Percentiles rank a stretch among this genome's conserved stretches.
Conservation (phyloP, 1,140 invertebrate genomes). For the Trissolcus basalis region DNA sequence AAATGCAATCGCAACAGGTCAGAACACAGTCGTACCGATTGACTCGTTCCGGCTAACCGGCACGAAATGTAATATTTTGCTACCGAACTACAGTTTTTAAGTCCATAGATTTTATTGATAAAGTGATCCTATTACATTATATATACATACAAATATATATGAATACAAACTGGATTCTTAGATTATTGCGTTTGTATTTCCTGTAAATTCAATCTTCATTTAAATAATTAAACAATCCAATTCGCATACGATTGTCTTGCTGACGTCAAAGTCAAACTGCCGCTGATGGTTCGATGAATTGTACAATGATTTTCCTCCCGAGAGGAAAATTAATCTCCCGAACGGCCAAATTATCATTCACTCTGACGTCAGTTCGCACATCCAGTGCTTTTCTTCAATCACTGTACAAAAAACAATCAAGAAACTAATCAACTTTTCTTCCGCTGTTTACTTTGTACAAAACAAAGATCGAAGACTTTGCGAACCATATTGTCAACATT, state of each 20-base stretch:
- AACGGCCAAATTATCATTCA: neutral
- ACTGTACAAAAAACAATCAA: conserved; percentile 25
- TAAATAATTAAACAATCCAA: conserved; percentile 8
- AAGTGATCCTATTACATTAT: conserved; percentile 59
- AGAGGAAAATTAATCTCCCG: neutral
- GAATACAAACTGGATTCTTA: conserved; percentile 44
- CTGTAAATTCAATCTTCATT: conserved; percentile 51
- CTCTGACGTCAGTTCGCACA: conserved; percentile 14
- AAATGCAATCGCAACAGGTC: conserved; percentile 9
- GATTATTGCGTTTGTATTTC: conserved; percentile 54
- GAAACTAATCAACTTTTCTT: conserved; percentile 19
- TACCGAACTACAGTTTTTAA: conserved; percentile 64
- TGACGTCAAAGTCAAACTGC: neutral
- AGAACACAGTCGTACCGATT: conserved; percentile 43
- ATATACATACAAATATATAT: conserved; percentile 53
- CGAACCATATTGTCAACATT: conserved; percentile 2
- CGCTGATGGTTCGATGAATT: too few species aligned
- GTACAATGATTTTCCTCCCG: too few species aligned
- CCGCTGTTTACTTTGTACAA: conserved; percentile 25
- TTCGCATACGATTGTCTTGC: too few species aligned
- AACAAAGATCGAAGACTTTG: conserved; percentile 29
- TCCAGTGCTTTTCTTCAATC: conserved; percentile 19
- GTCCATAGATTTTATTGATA: conserved; percentile 63
- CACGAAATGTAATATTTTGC: conserved; percentile 63
- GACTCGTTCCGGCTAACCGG: conserved; percentile 29